phyloP scores from a whole-genome alignment of 2,888 invertebrate species.

The Melangyna quadrimaculata region DNA sequence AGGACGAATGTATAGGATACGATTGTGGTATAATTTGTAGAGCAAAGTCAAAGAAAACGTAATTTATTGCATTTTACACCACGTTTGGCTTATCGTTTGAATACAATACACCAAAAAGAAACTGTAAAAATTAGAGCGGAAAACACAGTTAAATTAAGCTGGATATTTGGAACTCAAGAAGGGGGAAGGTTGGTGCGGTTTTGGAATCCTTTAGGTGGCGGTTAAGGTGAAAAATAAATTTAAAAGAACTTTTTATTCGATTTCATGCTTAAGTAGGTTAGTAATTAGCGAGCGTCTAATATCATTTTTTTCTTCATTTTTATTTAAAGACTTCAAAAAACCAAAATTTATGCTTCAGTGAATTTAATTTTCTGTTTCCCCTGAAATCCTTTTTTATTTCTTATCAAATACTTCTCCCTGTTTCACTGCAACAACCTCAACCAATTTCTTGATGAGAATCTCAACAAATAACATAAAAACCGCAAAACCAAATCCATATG shows the following conservation, averaged over 20 bases:
- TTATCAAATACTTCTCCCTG: neutral
- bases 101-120: too few species aligned
- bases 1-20: neutral
- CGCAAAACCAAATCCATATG: conserved; percentile 75
- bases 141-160: conserved; percentile 17
- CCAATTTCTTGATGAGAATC: conserved; percentile 5
- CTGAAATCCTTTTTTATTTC: neutral
- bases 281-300: too few species aligned
- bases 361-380: too few species aligned
- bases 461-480: conserved; percentile 75
- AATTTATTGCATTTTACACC: conserved; percentile 20
- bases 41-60: conserved; percentile 2
- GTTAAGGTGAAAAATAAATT: neutral
- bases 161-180: neutral
- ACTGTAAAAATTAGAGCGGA: conserved; percentile 28
- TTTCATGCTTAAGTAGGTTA: neutral
- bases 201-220: neutral
- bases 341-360: too few species aligned
- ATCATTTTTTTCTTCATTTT: too few species aligned
- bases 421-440: neutral
- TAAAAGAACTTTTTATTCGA: neutral
- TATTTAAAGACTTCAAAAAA: too few species aligned
- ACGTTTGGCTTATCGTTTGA: conserved; percentile 14
- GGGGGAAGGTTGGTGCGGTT: too few species aligned
- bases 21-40: conserved; percentile 8